These are phyloP conservation scores for Phalacrocorax aristotelis DNA, from an alignment of 2,113 vertebrate species.

Conservation along the genomic window DNA sequence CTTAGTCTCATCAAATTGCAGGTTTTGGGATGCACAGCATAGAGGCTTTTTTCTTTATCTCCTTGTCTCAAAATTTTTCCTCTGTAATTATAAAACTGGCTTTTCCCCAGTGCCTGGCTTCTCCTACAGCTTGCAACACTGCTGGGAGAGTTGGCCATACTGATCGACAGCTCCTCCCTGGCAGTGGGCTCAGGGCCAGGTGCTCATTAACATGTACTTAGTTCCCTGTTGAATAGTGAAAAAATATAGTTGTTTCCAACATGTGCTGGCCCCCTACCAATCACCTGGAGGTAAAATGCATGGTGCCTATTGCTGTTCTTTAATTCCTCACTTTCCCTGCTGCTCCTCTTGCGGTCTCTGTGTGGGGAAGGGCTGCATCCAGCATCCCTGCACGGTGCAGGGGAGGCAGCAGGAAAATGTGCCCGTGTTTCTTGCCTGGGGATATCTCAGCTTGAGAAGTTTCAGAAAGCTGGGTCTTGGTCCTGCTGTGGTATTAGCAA, in stretches of 20 bases:
- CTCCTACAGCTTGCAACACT: rapidly evolving
- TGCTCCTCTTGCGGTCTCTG: rapidly evolving
- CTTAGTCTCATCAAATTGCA: not conserved
- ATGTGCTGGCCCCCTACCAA: not conserved
- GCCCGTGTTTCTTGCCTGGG: not conserved
- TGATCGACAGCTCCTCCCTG: not conserved
- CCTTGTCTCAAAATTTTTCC: not conserved
- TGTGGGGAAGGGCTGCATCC: not conserved
- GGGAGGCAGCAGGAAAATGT: not conserved
- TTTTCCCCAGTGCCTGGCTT: not conserved
- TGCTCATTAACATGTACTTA: not conserved
- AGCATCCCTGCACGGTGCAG: not conserved
- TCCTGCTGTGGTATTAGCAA: not conserved
- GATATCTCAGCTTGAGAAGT: not conserved
- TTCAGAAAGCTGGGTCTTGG: not conserved
- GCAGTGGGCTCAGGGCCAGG: not conserved
- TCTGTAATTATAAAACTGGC: not conserved
- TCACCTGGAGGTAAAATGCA: not conserved
- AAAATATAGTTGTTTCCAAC: not conserved
- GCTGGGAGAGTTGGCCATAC: not conserved
- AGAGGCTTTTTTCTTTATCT: rapidly evolving
- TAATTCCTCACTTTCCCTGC: rapidly evolving
- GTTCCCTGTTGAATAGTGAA: not conserved
- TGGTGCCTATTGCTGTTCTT: not conserved
- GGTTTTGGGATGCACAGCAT: not conserved